These are phyloP conservation scores for Cydia strobilella DNA, from an alignment of 1,140 invertebrate species.

Conservation along the genomic window DNA sequence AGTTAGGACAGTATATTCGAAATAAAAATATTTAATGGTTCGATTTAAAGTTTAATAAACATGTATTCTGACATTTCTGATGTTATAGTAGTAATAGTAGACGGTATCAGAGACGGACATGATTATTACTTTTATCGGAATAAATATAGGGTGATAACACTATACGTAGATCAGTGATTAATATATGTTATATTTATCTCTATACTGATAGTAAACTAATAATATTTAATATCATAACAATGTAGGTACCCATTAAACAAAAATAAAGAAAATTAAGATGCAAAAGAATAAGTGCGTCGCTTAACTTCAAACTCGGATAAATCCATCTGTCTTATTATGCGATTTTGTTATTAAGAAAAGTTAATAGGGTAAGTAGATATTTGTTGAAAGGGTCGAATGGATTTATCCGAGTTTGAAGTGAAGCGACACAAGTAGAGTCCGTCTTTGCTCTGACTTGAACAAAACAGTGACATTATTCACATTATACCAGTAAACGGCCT, in stretches of 20 bases:
- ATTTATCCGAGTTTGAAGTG: no score
- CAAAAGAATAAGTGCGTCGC: no score
- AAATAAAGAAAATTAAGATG: no score
- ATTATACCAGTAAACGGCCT: no score
- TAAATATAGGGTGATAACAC: slow-evolving; percentile 10
- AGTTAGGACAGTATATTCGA: background rate
- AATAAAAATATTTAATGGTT: background rate
- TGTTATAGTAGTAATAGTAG: background rate
- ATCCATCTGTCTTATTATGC: no score
- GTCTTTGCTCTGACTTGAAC: no score
- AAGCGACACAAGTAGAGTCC: no score
- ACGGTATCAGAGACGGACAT: background rate
- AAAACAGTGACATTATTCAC: no score
- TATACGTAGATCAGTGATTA: background rate
- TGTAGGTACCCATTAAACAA: background rate
- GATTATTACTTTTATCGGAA: slow-evolving; percentile 20
- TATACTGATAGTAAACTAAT: background rate
- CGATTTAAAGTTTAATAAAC: background rate
- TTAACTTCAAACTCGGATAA: no score
- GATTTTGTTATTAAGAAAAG: no score
- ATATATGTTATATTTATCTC: background rate
- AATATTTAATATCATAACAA: background rate
- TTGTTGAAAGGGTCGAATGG: no score
- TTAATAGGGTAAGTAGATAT: no score
- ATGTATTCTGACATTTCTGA: background rate